These are phyloP conservation scores for Cryptoleucopteryx plumbea DNA, from an alignment of 2,113 vertebrate species.

Conservation along the genomic window DNA sequence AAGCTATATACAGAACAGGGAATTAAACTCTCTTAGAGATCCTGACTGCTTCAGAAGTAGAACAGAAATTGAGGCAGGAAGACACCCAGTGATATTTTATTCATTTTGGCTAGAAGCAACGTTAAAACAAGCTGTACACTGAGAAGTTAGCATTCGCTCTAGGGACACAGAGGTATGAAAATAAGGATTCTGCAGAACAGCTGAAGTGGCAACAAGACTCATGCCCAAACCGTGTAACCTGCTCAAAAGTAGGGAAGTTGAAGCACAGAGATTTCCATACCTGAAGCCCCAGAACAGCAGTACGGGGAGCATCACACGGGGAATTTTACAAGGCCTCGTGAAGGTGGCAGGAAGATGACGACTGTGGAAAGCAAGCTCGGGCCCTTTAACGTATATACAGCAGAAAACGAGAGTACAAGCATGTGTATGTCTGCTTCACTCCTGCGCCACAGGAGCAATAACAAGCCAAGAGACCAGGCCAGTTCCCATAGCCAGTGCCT, in stretches of 20 bases:
- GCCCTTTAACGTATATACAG: not conserved
- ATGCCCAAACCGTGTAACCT: accelerated
- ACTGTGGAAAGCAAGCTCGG: not conserved
- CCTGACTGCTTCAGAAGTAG: not conserved
- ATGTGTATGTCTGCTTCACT: accelerated
- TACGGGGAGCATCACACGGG: not conserved
- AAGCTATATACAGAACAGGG: not conserved
- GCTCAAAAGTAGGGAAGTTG: not conserved
- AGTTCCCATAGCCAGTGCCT: not conserved
- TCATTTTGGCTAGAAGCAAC: conserved; percentile 34
- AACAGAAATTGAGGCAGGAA: conserved; percentile 19
- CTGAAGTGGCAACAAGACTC: not conserved
- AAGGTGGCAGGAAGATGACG: not conserved
- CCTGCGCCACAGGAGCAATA: not conserved
- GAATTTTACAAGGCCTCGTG: not conserved
- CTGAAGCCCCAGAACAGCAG: not conserved
- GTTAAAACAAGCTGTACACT: not conserved
- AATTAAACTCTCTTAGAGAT: not conserved
- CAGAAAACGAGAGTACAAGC: not conserved
- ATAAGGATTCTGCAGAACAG: conserved; percentile 4
- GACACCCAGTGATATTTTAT: conserved; percentile 29
- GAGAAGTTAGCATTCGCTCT: not conserved
- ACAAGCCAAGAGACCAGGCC: not conserved
- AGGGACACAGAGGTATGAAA: not conserved
- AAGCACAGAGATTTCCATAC: not conserved